Evolutionary conservation across 2,888 invertebrate genomes (phyloP).

Genomic region (Bruchidius siliquastri): DNA sequence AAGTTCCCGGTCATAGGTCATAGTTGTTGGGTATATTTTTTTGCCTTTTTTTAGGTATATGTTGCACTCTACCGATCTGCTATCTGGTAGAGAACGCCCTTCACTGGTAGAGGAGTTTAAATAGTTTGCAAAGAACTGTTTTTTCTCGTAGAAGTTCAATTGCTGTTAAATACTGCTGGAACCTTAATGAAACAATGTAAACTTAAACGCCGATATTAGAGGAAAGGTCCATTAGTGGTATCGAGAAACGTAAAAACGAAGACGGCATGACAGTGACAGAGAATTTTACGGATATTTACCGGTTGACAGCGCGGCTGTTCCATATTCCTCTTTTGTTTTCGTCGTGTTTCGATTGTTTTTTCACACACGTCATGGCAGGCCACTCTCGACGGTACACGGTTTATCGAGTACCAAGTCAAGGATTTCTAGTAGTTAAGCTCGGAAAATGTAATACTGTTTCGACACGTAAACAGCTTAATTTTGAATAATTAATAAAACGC

Average conservation of each 20-base stretch:
- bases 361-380: not conserved
- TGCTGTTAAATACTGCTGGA: no score
- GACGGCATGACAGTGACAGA: not conserved
- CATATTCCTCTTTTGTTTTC: not conserved
- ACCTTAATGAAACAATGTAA: no score
- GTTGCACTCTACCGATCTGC: no score
- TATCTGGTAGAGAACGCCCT: no score
- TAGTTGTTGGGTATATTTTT: no score
- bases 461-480: not conserved
- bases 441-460: not conserved
- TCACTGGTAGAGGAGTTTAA: no score
- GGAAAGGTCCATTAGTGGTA: no score
- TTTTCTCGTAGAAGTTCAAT: no score
- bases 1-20: no score
- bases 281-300: not conserved
- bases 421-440: not conserved
- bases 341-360: not conserved
- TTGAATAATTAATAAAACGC: not conserved
- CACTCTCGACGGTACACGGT: not conserved
- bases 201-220: no score
- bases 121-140: no score
- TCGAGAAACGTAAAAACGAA: not conserved
- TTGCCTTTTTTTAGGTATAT: no score
- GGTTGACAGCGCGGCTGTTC: not conserved
- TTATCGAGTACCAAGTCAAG: not conserved